Percentiles rank a stretch among this genome's conserved stretches.
Conservation (phyloP, 2,888 invertebrate species). For the Microctonus hyperodae region DNA sequence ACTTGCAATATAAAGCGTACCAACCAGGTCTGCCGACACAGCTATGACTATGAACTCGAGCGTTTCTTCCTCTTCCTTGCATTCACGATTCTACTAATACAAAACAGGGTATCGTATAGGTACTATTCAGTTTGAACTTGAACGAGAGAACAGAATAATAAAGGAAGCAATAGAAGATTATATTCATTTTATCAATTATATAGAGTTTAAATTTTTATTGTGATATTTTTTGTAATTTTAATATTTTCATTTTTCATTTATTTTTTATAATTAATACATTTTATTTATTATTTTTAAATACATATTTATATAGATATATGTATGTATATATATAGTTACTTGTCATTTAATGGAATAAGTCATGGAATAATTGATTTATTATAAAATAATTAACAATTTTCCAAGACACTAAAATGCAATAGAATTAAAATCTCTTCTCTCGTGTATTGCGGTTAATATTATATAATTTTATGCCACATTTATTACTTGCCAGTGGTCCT, state of each 20-base stretch:
- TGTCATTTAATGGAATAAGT: conserved; percentile 4
- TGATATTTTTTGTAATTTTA: too few relatives aligned
- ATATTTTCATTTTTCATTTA: too few relatives aligned
- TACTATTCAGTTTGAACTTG: not conserved
- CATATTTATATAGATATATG: not conserved
- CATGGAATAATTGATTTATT: conserved; percentile 1
- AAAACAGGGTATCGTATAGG: conserved; percentile 17
- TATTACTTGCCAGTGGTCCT: conserved; percentile 20
- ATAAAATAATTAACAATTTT: conserved; percentile 4
- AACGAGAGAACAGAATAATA: not conserved
- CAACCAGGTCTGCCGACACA: conserved; percentile 16
- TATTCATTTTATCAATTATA: too few relatives aligned
- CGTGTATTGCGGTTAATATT: conserved; percentile 21
- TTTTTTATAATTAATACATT: too few relatives aligned
- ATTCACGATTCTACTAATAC: not conserved
- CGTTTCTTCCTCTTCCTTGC: conserved; percentile 26
- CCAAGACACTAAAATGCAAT: conserved; percentile 5
- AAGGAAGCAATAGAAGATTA: not conserved
- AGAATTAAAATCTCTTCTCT: conserved; percentile 2
- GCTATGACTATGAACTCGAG: conserved; percentile 18
- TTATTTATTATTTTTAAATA: not conserved
- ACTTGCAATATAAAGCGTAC: not conserved
- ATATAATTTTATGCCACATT: conserved; percentile 25
- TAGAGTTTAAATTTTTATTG: too few relatives aligned
- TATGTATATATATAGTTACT: not conserved